Base-by-base conservation (phyloP, 2,888 invertebrate species). In the Lasioglossum oenotherae region DNA sequence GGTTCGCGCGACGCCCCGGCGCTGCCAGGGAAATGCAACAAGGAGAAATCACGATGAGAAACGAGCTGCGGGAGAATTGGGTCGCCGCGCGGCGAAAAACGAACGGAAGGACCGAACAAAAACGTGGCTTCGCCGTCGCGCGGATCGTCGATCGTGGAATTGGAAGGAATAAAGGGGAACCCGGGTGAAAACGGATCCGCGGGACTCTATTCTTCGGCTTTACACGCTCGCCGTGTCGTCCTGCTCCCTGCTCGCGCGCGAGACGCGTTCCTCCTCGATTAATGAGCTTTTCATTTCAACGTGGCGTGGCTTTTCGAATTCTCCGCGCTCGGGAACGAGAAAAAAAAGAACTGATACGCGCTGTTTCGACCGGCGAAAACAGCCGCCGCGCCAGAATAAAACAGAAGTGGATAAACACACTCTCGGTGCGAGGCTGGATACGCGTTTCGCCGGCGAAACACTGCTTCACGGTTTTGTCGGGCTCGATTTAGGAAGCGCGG, bases 1-100 rank as follows among this genome's bases (percentile, higher is more conserved):
- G 64, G 67, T 19, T 10, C 31, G 35, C 16, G 67, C 16, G 67
- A 67, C 31, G 67, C 3, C 35, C 19, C 67, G 67, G 8, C 19
- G 35, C 60, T 31, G 60, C 60, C 46, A 16, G 75, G 72, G 41
- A 76, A 44, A 81, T 23, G 46, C 23, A 31, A 46, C 41, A 74
- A 60, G 72, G 60, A 57, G 79, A 76, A 79, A 83, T 69, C 23
- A 57, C 67, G 79, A 79, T 67, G 76, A 69, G 76, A 76, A 83
- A 76, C 67, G 84, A 49, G 69, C 69, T 67, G 23, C 35, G 49
- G 16, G 31, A 67, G 78, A 85, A 85, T 83, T 80, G 73, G 85
- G 74, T 83, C 79, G 76, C 64, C 78, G 31, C 44, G 49, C 14
- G 60, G 38, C 44, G n/a, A 41, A 78, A 82, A 78, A 82, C 74